A percentile compares a stretch with the other conserved stretches of the same genome.
phyloP scores from a whole-genome alignment of 2,888 invertebrate genomes.

The Dicyrtomina minuta region DNA sequence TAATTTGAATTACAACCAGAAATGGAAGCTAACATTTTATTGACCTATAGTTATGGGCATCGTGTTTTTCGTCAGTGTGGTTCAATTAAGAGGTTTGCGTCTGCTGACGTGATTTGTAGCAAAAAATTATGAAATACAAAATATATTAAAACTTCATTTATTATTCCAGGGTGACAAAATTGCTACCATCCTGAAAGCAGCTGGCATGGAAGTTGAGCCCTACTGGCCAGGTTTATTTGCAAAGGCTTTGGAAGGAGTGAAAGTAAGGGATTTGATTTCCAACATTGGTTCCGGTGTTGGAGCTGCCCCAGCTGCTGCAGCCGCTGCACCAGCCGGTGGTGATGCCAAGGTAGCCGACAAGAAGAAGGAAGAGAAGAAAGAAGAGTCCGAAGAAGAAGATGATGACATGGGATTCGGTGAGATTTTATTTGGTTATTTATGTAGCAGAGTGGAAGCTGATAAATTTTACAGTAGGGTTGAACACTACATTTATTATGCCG shows the following conservation, averaged over 20 bases:
- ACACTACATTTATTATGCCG: too few species aligned
- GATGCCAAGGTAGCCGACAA: constrained; percentile 59
- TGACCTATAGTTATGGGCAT: too few species aligned
- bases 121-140: too few species aligned
- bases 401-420: constrained; percentile 87
- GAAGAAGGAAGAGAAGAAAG: constrained; percentile 73
- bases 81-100: too few species aligned
- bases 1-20: too few species aligned
- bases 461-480: too few species aligned
- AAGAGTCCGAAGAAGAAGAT: constrained; percentile 75
- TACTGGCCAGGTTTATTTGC: constrained; percentile 99
- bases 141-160: too few species aligned
- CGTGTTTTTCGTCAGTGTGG: too few species aligned
- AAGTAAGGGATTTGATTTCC: constrained; percentile 88
- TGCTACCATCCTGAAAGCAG: constrained; percentile 93
- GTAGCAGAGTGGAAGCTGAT: background rate
- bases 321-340: constrained; percentile 61
- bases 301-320: constrained; percentile 68
- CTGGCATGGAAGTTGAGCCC: constrained; percentile 93
- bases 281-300: constrained; percentile 91
- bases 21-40: too few species aligned
- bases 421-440: background rate
- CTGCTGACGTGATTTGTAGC: too few species aligned
- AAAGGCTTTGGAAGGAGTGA: constrained; percentile 91
- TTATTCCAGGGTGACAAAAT: constrained; percentile 87